These are phyloP conservation scores for Oxyscelio sp. DNA, from an alignment of 2,888 invertebrate genomes.

Conservation along the genomic window DNA sequence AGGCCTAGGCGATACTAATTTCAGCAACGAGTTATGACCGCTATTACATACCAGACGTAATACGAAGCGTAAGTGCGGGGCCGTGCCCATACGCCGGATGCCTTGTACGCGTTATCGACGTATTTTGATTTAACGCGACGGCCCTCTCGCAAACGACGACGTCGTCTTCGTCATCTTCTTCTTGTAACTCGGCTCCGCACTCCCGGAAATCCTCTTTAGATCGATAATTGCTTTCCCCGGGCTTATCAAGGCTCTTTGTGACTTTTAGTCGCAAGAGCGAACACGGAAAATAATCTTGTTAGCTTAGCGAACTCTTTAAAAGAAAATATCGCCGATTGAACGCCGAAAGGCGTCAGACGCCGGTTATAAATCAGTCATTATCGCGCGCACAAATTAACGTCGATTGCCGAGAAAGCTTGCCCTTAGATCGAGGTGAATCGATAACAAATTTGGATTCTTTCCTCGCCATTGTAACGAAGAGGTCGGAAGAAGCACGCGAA, in stretches of 20 bases:
- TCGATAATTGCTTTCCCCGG: constrained; percentile 67
- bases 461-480: no score
- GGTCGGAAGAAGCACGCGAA: no score
- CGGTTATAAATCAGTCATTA: constrained; percentile 45
- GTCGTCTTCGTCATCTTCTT: constrained; percentile 7
- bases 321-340: constrained; percentile 56
- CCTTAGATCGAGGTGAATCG: background rate
- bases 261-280: constrained; percentile 50
- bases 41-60: constrained; percentile 74
- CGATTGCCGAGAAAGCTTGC: background rate
- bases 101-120: constrained; percentile 65
- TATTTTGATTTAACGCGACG: constrained; percentile 68
- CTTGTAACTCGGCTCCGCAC: constrained; percentile 18
- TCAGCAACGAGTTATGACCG: constrained; percentile 82
- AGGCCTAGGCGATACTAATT: constrained; percentile 86
- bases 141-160: constrained; percentile 17
- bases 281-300: constrained; percentile 62
- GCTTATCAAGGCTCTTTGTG: constrained; percentile 59
- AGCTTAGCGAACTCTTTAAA: constrained; percentile 39
- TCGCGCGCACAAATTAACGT: constrained; percentile 32
- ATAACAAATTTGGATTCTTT: background rate
- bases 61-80: constrained; percentile 34
- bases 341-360: constrained; percentile 26
- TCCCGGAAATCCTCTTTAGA: constrained; percentile 71
- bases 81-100: constrained; percentile 33